A percentile compares a stretch with the other conserved stretches of the same genome.
phyloP scores from a whole-genome alignment of 2,113 vertebrate genomes.

The Chlorodrepanis virens region DNA sequence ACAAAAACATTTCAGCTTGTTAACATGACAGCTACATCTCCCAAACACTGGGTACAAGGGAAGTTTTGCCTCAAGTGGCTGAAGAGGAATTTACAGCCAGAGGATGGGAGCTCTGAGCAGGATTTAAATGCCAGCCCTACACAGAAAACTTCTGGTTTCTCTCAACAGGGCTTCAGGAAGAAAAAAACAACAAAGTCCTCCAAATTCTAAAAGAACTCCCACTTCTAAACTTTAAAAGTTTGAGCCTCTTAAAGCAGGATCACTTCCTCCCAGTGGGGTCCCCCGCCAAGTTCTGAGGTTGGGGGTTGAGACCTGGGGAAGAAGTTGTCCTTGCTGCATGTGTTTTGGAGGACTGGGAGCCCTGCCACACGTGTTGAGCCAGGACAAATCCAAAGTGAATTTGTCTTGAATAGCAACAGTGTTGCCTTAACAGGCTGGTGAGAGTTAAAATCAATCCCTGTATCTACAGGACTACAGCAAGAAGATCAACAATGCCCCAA shows the following conservation, averaged over 20 bases:
- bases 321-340: background rate
- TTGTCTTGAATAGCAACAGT: background rate
- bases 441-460: background rate
- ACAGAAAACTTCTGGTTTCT: background rate
- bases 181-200: background rate
- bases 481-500: background rate
- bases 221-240: background rate
- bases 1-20: background rate
- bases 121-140: background rate
- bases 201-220: background rate
- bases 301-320: background rate
- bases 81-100: background rate
- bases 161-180: background rate
- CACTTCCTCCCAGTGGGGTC: background rate
- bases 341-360: background rate
- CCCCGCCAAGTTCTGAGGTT: background rate
- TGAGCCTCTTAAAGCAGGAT: background rate
- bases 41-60: background rate
- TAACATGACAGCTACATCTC: background rate
- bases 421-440: background rate
- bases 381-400: background rate
- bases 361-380: background rate
- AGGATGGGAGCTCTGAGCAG: background rate
- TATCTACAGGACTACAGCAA: background rate
- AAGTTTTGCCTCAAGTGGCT: background rate